Base-by-base conservation (phyloP, 2,797 vertebrate genomes). In the Rhynchonycteris naso region DNA sequence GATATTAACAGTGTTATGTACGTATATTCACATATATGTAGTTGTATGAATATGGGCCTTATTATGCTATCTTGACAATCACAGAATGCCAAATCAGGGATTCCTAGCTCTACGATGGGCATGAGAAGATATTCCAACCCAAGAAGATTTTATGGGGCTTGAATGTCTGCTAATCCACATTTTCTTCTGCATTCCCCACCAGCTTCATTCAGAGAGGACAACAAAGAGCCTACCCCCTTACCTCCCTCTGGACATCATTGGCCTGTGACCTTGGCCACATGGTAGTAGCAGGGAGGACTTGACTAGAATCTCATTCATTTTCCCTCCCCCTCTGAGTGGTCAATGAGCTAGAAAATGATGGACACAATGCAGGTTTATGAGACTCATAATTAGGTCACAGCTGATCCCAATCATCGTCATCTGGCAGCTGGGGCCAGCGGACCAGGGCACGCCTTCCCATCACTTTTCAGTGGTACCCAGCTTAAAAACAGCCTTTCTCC, bases 321-420 rank as follows among this genome's bases (percentile, higher is more conserved):
- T 96, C 92, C 97, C 78, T 93, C 94, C 96, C 96, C 93, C 92
- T 97, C 97, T 98, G 97, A 76, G 97, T 97, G 3, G 16, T 96
- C 98, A 98, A 98, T 98, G 98, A 98, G 97, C 98, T 97, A 97
- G 98, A 98, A 98, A 98, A 98, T 98, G 98, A 98, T 98, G 98
- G 98, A 95, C 98, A 98, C 98, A 98, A 98, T 97, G 97, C 97
- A 97, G 97, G 98, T 98, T 98, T 98, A 98, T 76, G 96, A 98
- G 98, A 97, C 97, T 98, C 98, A 97, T 98, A 98, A 98, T 98
- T 98, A 98, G 98, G 98, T 98, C 98, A 98, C 98, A 98, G 98
- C 98, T 98, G 98, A 98, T 98, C 98, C 98, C 97, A 81, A 95
- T 95, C 94, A 61, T 12, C 94, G 97, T 98, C 98, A 98, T 97